These are phyloP conservation scores for Athripsodes cinereus DNA, from an alignment of 2,888 invertebrate genomes.

Conservation along the genomic window DNA sequence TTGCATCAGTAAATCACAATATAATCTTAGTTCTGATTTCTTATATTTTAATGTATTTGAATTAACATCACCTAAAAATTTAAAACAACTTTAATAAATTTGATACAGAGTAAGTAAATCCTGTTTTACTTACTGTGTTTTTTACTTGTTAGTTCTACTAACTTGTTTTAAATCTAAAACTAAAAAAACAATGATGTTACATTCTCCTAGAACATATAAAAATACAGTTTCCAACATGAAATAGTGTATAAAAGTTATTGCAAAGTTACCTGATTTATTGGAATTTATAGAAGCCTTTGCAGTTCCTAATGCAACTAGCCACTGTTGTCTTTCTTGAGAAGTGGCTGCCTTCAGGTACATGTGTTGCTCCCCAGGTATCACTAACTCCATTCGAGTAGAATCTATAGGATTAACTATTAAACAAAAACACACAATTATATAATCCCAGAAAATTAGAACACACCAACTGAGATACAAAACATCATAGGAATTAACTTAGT, in stretches of 20 bases:
- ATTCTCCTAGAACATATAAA: background rate
- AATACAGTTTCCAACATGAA: no score
- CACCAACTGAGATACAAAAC: no score
- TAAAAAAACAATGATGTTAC: background rate
- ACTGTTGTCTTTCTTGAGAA: slow-evolving; percentile 71
- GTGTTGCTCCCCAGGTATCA: slow-evolving; percentile 76
- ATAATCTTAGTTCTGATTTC: slow-evolving; percentile 70
- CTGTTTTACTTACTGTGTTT: no score
- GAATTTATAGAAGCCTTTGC: slow-evolving; percentile 64
- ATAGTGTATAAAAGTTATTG: background rate
- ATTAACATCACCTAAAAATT: slow-evolving; percentile 42
- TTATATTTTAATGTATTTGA: slow-evolving; percentile 61
- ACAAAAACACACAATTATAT: background rate
- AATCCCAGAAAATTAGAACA: no score
- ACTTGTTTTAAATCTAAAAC: no score
- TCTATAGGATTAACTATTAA: slow-evolving; percentile 63
- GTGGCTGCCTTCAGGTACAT: slow-evolving; percentile 73
- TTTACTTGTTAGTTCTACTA: no score
- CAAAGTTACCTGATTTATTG: slow-evolving; percentile 32
- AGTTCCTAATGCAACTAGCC: slow-evolving; percentile 75
- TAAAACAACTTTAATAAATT: no score
- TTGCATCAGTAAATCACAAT: slow-evolving; percentile 79
- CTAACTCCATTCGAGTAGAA: slow-evolving; percentile 65
- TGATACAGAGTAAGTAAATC: no score
- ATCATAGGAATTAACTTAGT: no score